These are phyloP conservation scores for Eumaeus atala DNA, from an alignment of 1,140 invertebrate genomes.

Conservation along the genomic window DNA sequence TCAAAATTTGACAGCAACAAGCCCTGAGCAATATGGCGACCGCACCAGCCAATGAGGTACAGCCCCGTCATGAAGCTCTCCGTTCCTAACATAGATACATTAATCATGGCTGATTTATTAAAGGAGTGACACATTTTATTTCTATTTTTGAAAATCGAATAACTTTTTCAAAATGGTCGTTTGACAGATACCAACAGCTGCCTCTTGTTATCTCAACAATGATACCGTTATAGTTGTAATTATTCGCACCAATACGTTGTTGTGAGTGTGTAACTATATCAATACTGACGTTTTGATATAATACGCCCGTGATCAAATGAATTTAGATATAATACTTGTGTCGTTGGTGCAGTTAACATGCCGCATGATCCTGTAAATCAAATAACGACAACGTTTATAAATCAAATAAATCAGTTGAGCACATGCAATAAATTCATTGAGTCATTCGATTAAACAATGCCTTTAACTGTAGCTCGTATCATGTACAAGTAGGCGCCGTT, in stretches of 20 bases:
- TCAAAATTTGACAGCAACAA: constrained; percentile 73
- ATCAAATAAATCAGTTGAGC: constrained; percentile 19
- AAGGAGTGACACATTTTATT: constrained; percentile 71
- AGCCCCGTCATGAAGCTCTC: constrained; percentile 60
- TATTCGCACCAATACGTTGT: constrained; percentile 57
- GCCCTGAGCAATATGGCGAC: constrained; percentile 69
- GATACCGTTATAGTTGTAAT: constrained; percentile 57
- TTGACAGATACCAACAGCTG: constrained; percentile 62
- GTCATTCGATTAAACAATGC: constrained; percentile 38
- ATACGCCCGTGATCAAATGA: constrained; percentile 36
- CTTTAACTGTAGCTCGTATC: constrained; percentile 9
- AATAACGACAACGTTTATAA: constrained; percentile 47
- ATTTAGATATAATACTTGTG: constrained; percentile 37
- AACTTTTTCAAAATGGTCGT: constrained; percentile 69
- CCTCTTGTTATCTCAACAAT: constrained; percentile 66
- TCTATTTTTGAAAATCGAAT: constrained; percentile 70
- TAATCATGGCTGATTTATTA: constrained; percentile 70
- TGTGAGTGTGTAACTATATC: constrained; percentile 24
- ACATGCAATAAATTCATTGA: constrained; percentile 42
- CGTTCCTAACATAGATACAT: constrained; percentile 52
- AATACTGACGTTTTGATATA: constrained; percentile 34
- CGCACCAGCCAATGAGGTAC: constrained; percentile 67
- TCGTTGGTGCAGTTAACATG: constrained; percentile 48
- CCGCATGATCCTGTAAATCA: constrained; percentile 48
- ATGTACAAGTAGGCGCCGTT: constrained; percentile 1